Evolutionary conservation across 2,888 invertebrate genomes (phyloP), one percentile per base, ranked within the genome.

Genomic region (Camponotus fellah): DNA sequence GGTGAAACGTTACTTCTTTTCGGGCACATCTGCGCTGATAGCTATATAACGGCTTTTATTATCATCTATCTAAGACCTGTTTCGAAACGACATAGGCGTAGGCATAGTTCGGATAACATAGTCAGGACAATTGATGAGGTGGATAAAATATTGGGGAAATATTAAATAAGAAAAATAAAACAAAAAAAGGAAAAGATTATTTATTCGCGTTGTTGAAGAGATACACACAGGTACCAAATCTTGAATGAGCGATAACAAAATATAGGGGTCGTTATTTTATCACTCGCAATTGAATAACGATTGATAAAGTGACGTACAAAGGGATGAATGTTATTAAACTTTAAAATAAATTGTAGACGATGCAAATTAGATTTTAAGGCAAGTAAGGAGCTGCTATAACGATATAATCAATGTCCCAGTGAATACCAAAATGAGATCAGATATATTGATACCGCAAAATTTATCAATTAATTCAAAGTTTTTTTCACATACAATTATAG

Each of bases 221-320:
- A 80, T 84, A 79, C 83, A 83, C 87, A 68, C 43, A 72, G 81
- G 90, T 86, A 91, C 87, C 88, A 89, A 89, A 89, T 86, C 83
- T 85, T 85, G 84, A 80, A 84, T 71, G 84, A 26, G 62, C 40
- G 82, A 77, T 82, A 82, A 37, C 14, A 21, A 71, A 87, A 81
- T 71, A 83, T 85, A 87, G 80, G 88, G 86, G 87, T 85, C 75
- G 89, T 88, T 84, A 77, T 86, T 72, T 84, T 86, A 34, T 6
- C 89, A 90, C 86, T 85, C 76, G 86, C 88, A 91, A 90, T 83
- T 86, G 91, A 89, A 89, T 89, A 90, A 26, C 5, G 17, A n/a
- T n/a, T 53, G 53, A 8, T 53, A 53, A 53, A 53, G 53, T n/a
- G 2, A 53, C n/a, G 90, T 91, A 89, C 86, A 87, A 90, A 88